Percentiles rank a stretch among this genome's conserved stretches.
Conservation (phyloP, 2,113 vertebrate species). For the Albula goreensis region DNA sequence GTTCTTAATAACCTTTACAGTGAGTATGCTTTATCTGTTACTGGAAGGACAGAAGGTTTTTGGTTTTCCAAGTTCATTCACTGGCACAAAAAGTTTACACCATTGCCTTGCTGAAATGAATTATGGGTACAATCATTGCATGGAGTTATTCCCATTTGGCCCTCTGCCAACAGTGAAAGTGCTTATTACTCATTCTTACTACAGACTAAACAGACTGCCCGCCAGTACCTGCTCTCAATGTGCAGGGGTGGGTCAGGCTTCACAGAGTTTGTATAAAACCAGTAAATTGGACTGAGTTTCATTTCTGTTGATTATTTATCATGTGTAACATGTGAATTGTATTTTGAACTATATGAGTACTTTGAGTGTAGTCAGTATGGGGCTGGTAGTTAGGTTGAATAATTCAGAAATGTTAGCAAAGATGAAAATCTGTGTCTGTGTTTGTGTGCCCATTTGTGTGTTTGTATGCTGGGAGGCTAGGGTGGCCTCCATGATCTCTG, state of each 20-base stretch:
- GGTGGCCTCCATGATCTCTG: background rate
- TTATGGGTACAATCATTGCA: slow-evolving; percentile 12
- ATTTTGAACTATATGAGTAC: background rate
- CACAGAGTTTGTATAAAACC: background rate
- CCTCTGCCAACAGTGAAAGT: slow-evolving; percentile 14
- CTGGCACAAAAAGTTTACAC: background rate
- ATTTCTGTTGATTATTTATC: background rate
- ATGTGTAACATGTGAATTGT: background rate
- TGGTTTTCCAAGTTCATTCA: background rate
- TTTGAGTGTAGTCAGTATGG: background rate
- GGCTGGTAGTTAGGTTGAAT: background rate
- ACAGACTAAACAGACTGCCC: slow-evolving; percentile 26
- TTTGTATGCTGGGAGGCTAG: background rate
- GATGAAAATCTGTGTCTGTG: background rate
- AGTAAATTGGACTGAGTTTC: background rate
- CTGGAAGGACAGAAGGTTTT: background rate
- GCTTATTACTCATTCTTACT: slow-evolving; percentile 26
- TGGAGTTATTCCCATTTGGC: slow-evolving; percentile 12
- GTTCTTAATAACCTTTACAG: background rate
- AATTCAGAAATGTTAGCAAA: background rate
- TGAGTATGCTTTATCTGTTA: background rate
- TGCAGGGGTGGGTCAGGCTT: background rate
- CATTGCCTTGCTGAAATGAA: background rate
- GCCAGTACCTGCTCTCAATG: background rate
- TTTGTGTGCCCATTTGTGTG: background rate